Conservation (phyloP, 2,888 invertebrate species). For the Scrobipalpa costella region DNA sequence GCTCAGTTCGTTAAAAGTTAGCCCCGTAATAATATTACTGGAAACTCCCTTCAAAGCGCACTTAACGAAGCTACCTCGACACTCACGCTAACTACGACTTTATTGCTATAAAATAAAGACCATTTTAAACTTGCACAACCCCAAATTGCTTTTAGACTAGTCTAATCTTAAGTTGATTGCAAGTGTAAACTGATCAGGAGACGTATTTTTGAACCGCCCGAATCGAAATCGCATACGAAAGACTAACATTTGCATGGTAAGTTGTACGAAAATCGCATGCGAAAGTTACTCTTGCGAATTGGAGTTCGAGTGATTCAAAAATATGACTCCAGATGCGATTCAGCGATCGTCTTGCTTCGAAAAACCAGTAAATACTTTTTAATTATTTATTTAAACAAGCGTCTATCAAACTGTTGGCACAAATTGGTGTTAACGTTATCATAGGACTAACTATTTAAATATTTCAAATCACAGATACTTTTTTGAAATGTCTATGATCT, state of each 20-base stretch:
- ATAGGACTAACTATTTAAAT: slow-evolving; percentile 46
- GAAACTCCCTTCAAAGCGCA: slow-evolving; percentile 21
- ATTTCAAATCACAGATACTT: slow-evolving; percentile 53
- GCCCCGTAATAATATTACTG: slow-evolving; percentile 19
- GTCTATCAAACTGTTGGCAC: slow-evolving; percentile 61
- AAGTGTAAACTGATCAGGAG: slow-evolving; percentile 24
- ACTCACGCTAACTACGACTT: slow-evolving; percentile 28
- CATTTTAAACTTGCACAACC: slow-evolving; percentile 27
- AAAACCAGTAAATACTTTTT: slow-evolving; percentile 32
- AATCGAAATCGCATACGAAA: too few relatives aligned
- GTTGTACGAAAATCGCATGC: too few relatives aligned
- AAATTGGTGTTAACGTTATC: slow-evolving; percentile 58
- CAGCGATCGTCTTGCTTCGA: slow-evolving; percentile 18
- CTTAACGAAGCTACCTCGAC: slow-evolving; percentile 30
- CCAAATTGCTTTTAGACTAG: slow-evolving; percentile 19
- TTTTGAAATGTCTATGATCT: slow-evolving; percentile 43
- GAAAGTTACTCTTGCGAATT: too few relatives aligned
- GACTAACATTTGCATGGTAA: too few relatives aligned
- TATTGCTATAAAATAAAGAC: slow-evolving; percentile 33
- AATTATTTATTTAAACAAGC: slow-evolving; percentile 38
- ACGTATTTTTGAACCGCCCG: too few relatives aligned
- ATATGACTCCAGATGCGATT: too few relatives aligned
- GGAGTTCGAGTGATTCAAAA: too few relatives aligned
- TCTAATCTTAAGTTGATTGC: slow-evolving; percentile 14
- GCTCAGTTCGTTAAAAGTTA: slow-evolving; percentile 23